Evolutionary conservation across 1,140 invertebrate genomes (phyloP).

Genomic region (Leptestheria dahalacensis): DNA sequence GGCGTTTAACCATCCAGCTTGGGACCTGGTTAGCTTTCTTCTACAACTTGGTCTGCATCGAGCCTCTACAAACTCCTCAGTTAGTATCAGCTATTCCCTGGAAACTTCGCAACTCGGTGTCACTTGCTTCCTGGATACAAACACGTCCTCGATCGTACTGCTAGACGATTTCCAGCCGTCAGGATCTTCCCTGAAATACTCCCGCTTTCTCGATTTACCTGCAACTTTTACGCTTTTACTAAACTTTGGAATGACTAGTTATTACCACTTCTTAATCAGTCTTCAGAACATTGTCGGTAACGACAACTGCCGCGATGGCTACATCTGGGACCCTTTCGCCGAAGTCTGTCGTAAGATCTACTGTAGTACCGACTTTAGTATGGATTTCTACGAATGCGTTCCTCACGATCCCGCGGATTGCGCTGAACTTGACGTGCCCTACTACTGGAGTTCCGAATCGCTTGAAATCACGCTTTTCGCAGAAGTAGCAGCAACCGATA

Average conservation of each 20-base stretch:
- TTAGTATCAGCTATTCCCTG: too few species aligned
- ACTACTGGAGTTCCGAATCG: background rate
- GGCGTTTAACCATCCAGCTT: too few species aligned
- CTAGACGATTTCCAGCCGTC: too few species aligned
- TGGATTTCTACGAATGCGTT: background rate
- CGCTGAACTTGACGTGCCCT: background rate
- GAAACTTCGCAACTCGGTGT: too few species aligned
- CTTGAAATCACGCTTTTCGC: background rate
- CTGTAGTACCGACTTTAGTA: background rate
- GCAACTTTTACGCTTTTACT: conserved; percentile 7
- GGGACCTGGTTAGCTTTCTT: too few species aligned
- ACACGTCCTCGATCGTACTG: too few species aligned
- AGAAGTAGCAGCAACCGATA: background rate
- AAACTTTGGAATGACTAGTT: conserved; percentile 5
- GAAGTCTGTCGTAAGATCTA: conserved; percentile 7
- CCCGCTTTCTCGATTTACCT: conserved; percentile 2
- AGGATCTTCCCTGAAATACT: too few species aligned
- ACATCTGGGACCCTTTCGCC: conserved; percentile 13
- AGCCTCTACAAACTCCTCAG: too few species aligned
- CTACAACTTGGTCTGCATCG: too few species aligned
- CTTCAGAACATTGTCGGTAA: conserved; percentile 1
- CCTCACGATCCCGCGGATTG: background rate
- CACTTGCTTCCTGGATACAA: too few species aligned
- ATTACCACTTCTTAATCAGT: conserved; percentile 11
- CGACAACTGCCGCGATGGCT: background rate